Base-by-base conservation (phyloP, 2,113 vertebrate species). In the Chloroceryle aenea region DNA sequence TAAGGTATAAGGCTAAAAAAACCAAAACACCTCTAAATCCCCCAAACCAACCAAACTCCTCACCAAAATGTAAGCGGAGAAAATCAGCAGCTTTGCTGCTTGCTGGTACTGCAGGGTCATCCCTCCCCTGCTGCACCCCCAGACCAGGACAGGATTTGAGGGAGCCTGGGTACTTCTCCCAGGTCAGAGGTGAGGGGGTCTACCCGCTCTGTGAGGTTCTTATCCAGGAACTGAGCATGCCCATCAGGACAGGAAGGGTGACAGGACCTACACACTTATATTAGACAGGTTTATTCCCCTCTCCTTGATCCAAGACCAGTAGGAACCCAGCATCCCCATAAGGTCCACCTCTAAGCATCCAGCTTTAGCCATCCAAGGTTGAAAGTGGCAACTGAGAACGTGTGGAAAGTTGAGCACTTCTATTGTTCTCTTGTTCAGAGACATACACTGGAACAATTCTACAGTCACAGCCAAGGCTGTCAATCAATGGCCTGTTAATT, bases 81-180 rank as follows among this genome's bases (percentile, higher is more conserved):
- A 77, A 63, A 18, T 7, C 34, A 55, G 22, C 16, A 2, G 38
- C 11, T 45, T 66, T n/a, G 40, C 14, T 25, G 42, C 64, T 48
- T 1, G 0, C 63, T 21, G 12, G 38, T 16, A 12, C 11, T 6
- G 38, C 4, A 2, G 3, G 1, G 45, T 11, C 27, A 52, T 32
- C 14, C 34, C 45, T 14, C 14, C n/a, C 23, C 12, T 30, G 25
- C 64, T 59, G 78, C n/a, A 15, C 23, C 29, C 36, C 18, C n/a
- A 27, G 34, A 22, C 23, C 58, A 30, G 23, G 13, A 14, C 15
- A 32, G 42, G 52, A 13, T 48, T 8, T 56, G 40, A 38, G 74
- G 18, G 74, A 62, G 32, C 19, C 5, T 34, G 61, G 23, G 12
- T 63, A 8, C 48, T 34, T 30, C 68, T 26, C 50, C 27, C 18